A percentile compares a stretch with the other conserved stretches of the same genome.
Evolutionary conservation across 2,797 vertebrate genomes (phyloP).

Genomic region (Chiroxiphia lanceolata): DNA sequence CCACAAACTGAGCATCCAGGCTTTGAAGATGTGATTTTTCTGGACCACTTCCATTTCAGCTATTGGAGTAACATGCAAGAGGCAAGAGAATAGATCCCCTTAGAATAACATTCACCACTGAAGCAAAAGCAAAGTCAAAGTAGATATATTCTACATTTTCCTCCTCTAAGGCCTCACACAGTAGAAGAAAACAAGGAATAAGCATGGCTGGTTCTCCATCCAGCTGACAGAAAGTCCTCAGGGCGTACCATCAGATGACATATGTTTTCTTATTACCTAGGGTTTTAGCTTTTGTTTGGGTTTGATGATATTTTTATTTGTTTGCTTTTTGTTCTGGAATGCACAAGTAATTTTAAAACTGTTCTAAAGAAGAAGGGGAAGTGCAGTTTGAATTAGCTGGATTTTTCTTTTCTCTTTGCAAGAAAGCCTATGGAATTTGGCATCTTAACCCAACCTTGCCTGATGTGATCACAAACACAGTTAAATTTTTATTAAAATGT

Average conservation of each 20-base stretch:
- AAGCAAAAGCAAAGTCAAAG: background rate
- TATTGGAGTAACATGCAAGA: background rate
- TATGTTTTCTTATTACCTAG: constrained; percentile 50
- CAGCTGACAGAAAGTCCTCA: constrained; percentile 15
- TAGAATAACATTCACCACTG: background rate
- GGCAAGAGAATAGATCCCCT: background rate
- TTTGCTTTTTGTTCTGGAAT: constrained; percentile 49
- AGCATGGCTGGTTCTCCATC: background rate
- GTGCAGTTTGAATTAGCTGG: constrained; percentile 14
- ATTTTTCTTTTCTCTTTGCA: constrained; percentile 51
- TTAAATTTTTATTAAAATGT: constrained; percentile 70
- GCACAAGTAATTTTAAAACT: constrained; percentile 35
- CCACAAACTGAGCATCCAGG: background rate
- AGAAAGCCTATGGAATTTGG: constrained; percentile 57
- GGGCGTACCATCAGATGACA: background rate
- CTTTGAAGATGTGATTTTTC: constrained; percentile 7
- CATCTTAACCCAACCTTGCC: constrained; percentile 20
- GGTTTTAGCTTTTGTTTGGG: constrained; percentile 30
- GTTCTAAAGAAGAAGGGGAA: constrained; percentile 27
- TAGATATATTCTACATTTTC: background rate
- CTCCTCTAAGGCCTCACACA: constrained; percentile 2
- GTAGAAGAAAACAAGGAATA: background rate
- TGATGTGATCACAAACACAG: constrained; percentile 56
- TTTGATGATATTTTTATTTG: constrained; percentile 30
- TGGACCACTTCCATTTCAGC: constrained; percentile 13